Conservation (phyloP, 2,888 invertebrate genomes). For the Cordilura impudica region DNA sequence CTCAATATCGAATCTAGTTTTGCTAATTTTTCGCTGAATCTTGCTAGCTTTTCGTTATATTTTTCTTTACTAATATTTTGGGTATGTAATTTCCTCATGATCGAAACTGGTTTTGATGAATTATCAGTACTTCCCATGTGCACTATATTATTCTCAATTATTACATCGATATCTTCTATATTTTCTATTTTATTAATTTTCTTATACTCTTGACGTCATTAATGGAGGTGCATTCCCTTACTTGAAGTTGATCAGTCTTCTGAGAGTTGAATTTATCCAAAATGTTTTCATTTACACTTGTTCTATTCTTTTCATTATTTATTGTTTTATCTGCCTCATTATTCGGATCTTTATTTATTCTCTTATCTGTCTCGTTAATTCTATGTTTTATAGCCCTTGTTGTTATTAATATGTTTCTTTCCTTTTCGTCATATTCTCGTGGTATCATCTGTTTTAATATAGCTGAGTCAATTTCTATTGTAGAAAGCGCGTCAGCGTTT, state of each 20-base stretch:
- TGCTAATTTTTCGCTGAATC: slow-evolving; percentile 8
- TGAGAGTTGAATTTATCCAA: slow-evolving; percentile 2
- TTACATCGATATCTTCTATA: neutral
- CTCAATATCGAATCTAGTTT: slow-evolving; percentile 13
- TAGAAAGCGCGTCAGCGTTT: too few species aligned
- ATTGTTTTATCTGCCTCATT: too few species aligned
- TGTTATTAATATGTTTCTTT: too few species aligned
- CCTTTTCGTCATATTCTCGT: too few species aligned
- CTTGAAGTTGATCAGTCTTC: slow-evolving; percentile 19
- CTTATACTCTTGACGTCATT: slow-evolving; percentile 7
- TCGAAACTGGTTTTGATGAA: slow-evolving; percentile 12
- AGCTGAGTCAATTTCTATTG: too few species aligned
- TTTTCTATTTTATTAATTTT: neutral
- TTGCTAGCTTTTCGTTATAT: neutral
- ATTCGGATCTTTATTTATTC: too few species aligned
- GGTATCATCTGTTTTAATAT: too few species aligned
- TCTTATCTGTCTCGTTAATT: too few species aligned
- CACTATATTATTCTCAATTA: slow-evolving; percentile 6
- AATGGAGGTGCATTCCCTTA: slow-evolving; percentile 8
- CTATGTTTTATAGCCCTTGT: too few species aligned
- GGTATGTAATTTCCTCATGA: neutral
- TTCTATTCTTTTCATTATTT: neutral
- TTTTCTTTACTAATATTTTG: too few species aligned
- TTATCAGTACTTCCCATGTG: slow-evolving; percentile 4
- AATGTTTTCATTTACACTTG: neutral